Percentiles rank a stretch among this genome's conserved stretches.
Evolutionary conservation across 2,113 vertebrate species (phyloP).

Genomic region (Scopus umbretta): DNA sequence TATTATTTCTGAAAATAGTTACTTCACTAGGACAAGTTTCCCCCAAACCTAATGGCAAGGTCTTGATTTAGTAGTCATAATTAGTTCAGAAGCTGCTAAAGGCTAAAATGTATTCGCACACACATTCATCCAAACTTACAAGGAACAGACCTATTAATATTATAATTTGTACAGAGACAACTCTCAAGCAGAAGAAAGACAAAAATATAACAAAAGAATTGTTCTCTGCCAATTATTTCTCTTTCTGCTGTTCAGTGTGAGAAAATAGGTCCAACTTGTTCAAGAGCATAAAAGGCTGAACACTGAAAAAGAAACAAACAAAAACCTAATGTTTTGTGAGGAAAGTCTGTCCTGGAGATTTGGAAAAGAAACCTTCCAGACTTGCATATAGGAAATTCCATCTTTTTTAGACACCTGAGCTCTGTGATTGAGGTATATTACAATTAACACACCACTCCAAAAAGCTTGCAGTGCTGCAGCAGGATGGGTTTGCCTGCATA

Average conservation of each 20-base stretch:
- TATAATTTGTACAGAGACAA: not conserved
- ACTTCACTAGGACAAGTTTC: not conserved
- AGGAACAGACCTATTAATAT: not conserved
- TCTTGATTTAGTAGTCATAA: not conserved
- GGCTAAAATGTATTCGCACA: not conserved
- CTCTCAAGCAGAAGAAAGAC: not conserved
- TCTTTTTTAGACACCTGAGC: not conserved
- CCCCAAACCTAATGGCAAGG: not conserved
- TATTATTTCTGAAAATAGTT: not conserved
- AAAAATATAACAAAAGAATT: not conserved
- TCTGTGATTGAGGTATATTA: not conserved
- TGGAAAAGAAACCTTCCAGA: not conserved
- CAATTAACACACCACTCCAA: not conserved
- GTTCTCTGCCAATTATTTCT: not conserved
- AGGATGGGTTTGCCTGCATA: not conserved
- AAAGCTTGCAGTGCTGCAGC: not conserved
- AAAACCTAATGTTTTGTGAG: not conserved
- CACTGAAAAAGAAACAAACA: not conserved
- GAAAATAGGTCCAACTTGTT: not conserved
- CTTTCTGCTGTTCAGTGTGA: not conserved
- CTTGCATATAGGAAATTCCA: not conserved
- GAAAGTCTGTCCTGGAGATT: not conserved
- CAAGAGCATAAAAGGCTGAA: not conserved
- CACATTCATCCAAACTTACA: not conserved
- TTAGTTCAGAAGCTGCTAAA: not conserved